Evolutionary conservation across 2,888 invertebrate species (phyloP).

Genomic region (Agrilus cyanescens): DNA sequence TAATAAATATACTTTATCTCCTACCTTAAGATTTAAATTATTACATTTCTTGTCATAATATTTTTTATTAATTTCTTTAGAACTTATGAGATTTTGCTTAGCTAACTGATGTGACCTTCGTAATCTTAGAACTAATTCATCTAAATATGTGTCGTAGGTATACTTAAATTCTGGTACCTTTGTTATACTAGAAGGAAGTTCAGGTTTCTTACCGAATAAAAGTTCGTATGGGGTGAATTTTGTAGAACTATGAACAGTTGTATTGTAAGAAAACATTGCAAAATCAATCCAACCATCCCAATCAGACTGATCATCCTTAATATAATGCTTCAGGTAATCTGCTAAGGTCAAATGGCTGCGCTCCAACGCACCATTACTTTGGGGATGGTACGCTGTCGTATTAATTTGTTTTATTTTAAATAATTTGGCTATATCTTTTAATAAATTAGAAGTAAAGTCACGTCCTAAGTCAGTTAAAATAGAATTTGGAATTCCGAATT

Average conservation of each 20-base stretch:
- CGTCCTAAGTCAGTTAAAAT: conserved; percentile 14
- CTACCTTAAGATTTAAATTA: no score
- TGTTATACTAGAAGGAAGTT: conserved; percentile 13
- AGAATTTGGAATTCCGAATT: conserved; percentile 13
- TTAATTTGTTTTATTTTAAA: conserved; percentile 23
- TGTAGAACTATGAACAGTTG: conserved; percentile 18
- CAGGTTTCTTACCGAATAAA: conserved; percentile 15
- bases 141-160: conserved; percentile 17
- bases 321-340: conserved; percentile 22
- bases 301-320: conserved; percentile 15
- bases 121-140: conserved; percentile 15
- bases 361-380: conserved; percentile 24
- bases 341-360: conserved; percentile 21
- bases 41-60: no score
- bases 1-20: no score
- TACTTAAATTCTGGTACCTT: conserved; percentile 18
- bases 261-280: conserved; percentile 20
- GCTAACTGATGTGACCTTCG: conserved; percentile 17
- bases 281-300: conserved; percentile 11
- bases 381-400: conserved; percentile 23
- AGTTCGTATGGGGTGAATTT: conserved; percentile 19
- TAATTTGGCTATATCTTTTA: conserved; percentile 21
- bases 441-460: conserved; percentile 18
- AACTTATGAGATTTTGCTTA: conserved; percentile 13
- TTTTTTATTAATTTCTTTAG: conserved; percentile 16